phyloP scores from a whole-genome alignment of 1,140 invertebrate genomes.

The Drosophila repleta region DNA sequence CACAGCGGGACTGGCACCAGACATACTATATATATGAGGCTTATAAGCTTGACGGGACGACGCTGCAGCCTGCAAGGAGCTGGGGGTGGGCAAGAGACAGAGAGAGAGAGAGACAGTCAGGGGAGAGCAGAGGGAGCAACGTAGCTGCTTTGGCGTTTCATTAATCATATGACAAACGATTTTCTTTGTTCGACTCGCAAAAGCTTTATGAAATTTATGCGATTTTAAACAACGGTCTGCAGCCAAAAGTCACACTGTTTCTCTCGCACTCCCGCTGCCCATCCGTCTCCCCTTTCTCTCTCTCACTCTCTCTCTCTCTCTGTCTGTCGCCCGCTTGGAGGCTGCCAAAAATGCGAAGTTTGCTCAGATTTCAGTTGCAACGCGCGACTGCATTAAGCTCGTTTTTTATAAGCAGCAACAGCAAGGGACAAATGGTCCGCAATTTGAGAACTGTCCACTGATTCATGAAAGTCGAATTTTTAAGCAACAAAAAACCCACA shows the following conservation, averaged over 20 bases:
- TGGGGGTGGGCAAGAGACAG: not conserved
- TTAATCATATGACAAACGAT: slow-evolving; percentile 81
- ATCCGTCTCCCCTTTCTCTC: not conserved
- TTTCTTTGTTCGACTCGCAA: slow-evolving; percentile 65
- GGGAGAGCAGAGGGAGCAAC: slow-evolving; percentile 9
- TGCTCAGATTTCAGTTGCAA: slow-evolving; percentile 21
- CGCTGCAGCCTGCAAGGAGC: no score
- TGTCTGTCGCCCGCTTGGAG: slow-evolving; percentile 1
- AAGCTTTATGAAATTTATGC: slow-evolving; percentile 64
- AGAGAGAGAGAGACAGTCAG: not conserved
- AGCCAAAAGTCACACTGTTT: slow-evolving; percentile 1
- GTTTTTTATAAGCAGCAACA: slow-evolving; percentile 30
- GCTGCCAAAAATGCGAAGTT: slow-evolving; percentile 9
- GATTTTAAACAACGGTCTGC: slow-evolving; percentile 64
- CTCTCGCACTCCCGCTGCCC: not conserved
- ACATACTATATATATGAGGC: not conserved
- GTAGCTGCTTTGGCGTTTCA: slow-evolving; percentile 33
- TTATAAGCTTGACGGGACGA: no score
- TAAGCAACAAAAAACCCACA: not conserved
- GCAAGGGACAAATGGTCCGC: not conserved
- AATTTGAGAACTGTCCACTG: slow-evolving; percentile 28
- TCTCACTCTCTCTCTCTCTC: not conserved
- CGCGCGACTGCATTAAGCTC: slow-evolving; percentile 40
- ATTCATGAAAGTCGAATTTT: slow-evolving; percentile 32
- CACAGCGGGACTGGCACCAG: slow-evolving; percentile 11